A percentile compares a stretch with the other conserved stretches of the same genome.
phyloP scores from a whole-genome alignment of 1,140 invertebrate species.

The Apis mellifera region Amel_HAv3.1 CM009944.2:1762001-1762500 shows the following conservation, averaged over 20 bases:
- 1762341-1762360: neutral
- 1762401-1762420: slow-evolving; percentile 29
- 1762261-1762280: slow-evolving; percentile 15
- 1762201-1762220: neutral
- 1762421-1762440: slow-evolving; percentile 2
- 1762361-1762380: slow-evolving; percentile 26
- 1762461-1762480: neutral
- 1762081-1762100: slow-evolving; percentile 27
- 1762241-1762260: neutral
- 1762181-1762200: neutral
- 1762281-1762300: slow-evolving; percentile 35
- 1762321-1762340: slow-evolving; percentile 3
- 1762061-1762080: slow-evolving; percentile 24
- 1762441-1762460: neutral
- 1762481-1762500: neutral
- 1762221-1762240: slow-evolving; percentile 8
- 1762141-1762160: neutral
- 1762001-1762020: slow-evolving; percentile 1
- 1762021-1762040: neutral
- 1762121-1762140: neutral
- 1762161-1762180: slow-evolving; percentile 26
- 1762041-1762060: neutral
- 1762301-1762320: slow-evolving; percentile 29
- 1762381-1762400: slow-evolving; percentile 23
- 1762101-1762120: neutral